Conservation (phyloP, 2,113 vertebrate genomes). For the Vulpes lagopus region DNA sequence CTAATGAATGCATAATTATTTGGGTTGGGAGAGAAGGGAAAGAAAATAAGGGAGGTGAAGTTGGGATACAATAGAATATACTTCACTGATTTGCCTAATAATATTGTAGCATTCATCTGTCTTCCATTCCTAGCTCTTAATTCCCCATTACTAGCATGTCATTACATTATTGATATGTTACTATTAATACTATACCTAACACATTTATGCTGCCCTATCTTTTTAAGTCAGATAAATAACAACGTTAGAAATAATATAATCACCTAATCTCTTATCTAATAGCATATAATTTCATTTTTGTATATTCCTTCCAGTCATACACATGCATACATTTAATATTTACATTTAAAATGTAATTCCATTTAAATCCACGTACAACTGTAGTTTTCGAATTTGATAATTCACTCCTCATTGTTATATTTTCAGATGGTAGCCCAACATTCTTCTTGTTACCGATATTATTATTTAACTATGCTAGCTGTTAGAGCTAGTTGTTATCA, state of each 20-base stretch:
- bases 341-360: constrained; percentile 40
- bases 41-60: background rate
- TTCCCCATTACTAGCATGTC: background rate
- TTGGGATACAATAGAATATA: background rate
- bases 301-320: constrained; percentile 1
- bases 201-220: background rate
- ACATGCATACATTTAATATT: background rate
- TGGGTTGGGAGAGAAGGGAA: background rate
- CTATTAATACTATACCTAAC: background rate
- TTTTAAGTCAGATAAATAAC: constrained; percentile 10
- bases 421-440: constrained; percentile 29
- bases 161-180: background rate
- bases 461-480: constrained; percentile 9
- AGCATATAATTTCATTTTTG: constrained; percentile 22
- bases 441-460: constrained; percentile 19
- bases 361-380: background rate
- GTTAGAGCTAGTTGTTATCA: background rate
- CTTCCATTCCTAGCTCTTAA: background rate
- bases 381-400: background rate
- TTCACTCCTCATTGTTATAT: background rate
- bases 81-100: constrained; percentile 2
- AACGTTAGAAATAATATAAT: constrained; percentile 14
- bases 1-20: constrained; percentile 4
- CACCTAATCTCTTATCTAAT: background rate
- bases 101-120: background rate